phyloP scores from a whole-genome alignment of 2,797 vertebrate genomes.

The Cossypha polioptera region DNA sequence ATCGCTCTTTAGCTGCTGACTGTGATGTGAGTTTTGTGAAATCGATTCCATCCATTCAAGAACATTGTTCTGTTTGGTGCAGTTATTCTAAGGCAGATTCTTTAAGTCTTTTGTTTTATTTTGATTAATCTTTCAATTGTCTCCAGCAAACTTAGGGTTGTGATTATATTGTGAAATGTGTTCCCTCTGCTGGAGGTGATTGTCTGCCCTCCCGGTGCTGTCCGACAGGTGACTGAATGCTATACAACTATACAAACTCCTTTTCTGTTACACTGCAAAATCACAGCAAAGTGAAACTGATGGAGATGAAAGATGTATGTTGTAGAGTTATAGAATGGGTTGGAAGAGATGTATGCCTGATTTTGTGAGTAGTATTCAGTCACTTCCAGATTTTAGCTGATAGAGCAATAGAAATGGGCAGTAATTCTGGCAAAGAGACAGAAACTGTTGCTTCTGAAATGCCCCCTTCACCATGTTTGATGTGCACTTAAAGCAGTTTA shows the following conservation, averaged over 20 bases:
- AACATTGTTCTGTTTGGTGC: neutral
- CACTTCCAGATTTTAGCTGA: neutral
- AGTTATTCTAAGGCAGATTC: neutral
- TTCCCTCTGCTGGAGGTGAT: neutral
- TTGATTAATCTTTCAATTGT: neutral
- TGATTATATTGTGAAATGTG: neutral
- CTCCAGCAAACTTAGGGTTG: neutral
- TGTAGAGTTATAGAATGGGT: neutral
- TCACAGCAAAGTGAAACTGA: neutral
- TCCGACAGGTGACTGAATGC: neutral
- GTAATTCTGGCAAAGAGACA: neutral
- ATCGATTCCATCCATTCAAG: neutral
- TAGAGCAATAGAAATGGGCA: neutral
- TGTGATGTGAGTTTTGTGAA: neutral
- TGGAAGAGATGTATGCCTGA: neutral
- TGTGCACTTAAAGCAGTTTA: neutral
- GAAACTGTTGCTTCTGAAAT: neutral
- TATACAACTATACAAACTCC: neutral
- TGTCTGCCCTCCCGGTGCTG: neutral
- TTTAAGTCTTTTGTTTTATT: neutral
- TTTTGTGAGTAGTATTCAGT: neutral
- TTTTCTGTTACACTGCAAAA: neutral
- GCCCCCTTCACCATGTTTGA: neutral
- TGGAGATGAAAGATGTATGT: neutral
- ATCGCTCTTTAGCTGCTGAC: neutral